Base-by-base conservation (phyloP, 2,888 invertebrate genomes). In the Linnaemya tessellans region DNA sequence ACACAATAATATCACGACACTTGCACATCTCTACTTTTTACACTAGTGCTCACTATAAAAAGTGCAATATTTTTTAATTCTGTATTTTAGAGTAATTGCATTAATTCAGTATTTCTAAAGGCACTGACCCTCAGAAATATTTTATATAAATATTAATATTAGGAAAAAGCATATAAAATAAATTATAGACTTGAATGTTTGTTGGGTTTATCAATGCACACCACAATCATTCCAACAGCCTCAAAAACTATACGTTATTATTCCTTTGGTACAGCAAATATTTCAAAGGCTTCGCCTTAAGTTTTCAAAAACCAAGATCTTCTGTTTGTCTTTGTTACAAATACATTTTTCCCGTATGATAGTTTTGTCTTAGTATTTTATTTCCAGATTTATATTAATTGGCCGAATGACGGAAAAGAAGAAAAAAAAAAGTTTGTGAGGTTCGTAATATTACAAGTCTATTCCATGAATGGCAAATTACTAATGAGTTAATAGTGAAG, bases 351-450 rank as follows among this genome's bases (percentile, higher is more conserved):
- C 30, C 30, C 18, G 25, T 65, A 49, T 65, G 41, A 51, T 51
- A 54, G 62, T 64, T 54, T n/a, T 74, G 43, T 77, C 77, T 79
- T 60, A 54, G 18, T 80, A 56, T 78, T 83, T 79, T 79, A 73
- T 82, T 67, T 83, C 65, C 64, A 67, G 65, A 49, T 41, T 49
- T 68, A 22, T 73, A 86, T 80, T 86, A 87, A 87, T 87, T 87
- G 86, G 86, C 80, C 68, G 68, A 84, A 77, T 67, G 22, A 15
- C 10, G 60, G 43, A 51, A 20, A 20, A 62, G 38, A 30, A 41
- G 1, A 41, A 22, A 18, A 51, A 41, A 22, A 18, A 51, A 25
- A 22, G 64, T 1, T 41, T 18, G 15, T 35, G 20, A 38, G 38
- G 30, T 62, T 8, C 38, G 13, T 20, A 46, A 46, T 46, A 46